A percentile compares a stretch with the other conserved stretches of the same genome.
Evolutionary conservation across 2,888 invertebrate genomes (phyloP).

Genomic region (Nephrotoma appendiculata): DNA sequence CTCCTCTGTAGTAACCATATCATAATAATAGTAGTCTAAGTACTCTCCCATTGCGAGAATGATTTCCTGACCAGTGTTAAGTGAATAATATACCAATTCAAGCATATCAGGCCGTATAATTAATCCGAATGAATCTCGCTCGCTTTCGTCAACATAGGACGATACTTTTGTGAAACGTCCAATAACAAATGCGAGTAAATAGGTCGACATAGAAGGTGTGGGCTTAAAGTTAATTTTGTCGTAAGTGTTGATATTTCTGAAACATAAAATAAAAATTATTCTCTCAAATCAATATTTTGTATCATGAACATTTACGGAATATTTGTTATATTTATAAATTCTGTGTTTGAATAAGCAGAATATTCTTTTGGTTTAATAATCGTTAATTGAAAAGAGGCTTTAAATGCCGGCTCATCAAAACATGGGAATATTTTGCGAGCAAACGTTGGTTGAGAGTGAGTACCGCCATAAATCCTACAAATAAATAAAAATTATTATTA

Average conservation of each 20-base stretch:
- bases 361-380: constrained; percentile 22
- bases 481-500: not conserved
- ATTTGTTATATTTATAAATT: not conserved
- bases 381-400: constrained; percentile 41
- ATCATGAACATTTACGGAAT: not conserved
- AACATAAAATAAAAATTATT: not conserved
- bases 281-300: not conserved
- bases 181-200: constrained; percentile 67
- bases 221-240: constrained; percentile 31
- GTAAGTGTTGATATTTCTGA: not conserved
- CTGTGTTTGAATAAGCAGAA: constrained; percentile 31
- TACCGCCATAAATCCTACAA: constrained; percentile 38
- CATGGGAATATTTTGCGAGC: constrained; percentile 60
- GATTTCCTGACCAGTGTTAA: constrained; percentile 52
- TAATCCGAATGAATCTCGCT: constrained; percentile 26
- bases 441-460: constrained; percentile 50
- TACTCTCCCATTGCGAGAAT: constrained; percentile 42
- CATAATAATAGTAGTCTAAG: constrained; percentile 52
- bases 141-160: constrained; percentile 20
- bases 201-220: constrained; percentile 54
- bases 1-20: constrained; percentile 20
- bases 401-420: constrained; percentile 51
- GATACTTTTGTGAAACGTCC: constrained; percentile 34
- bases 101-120: constrained; percentile 23
- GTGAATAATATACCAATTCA: constrained; percentile 45